Conservation (phyloP, 1,140 invertebrate genomes). For the Protaetia brevitarsis region DNA sequence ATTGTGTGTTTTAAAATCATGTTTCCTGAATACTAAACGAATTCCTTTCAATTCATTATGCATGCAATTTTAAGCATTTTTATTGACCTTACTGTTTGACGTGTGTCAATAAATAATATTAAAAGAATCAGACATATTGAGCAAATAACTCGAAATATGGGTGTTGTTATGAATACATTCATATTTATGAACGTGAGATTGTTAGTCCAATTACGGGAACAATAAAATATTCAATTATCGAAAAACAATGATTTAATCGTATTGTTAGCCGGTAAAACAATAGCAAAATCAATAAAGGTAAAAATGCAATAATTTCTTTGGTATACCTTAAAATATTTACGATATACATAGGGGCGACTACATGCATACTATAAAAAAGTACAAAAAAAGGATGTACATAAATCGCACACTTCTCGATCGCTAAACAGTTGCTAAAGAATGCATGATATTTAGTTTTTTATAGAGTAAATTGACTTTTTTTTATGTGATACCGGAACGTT, state of each 20-base stretch:
- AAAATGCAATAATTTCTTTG: too few relatives aligned
- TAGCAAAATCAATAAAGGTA: too few relatives aligned
- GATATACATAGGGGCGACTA: background rate
- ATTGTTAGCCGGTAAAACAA: too few relatives aligned
- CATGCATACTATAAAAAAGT: background rate
- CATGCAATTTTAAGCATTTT: background rate
- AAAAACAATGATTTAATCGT: too few relatives aligned
- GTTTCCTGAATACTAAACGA: conserved; percentile 3
- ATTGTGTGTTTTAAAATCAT: background rate
- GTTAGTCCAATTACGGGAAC: too few relatives aligned
- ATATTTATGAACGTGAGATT: too few relatives aligned
- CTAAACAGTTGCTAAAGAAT: background rate
- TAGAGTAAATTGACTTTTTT: background rate
- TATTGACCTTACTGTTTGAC: background rate
- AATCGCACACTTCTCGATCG: background rate
- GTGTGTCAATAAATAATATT: background rate
- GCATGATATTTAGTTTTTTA: conserved; percentile 8
- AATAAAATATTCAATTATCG: too few relatives aligned
- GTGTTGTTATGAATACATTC: too few relatives aligned
- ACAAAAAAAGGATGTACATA: background rate
- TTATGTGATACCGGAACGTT: background rate
- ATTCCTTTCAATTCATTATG: background rate
- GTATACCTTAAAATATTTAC: too few relatives aligned
- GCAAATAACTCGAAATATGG: too few relatives aligned
- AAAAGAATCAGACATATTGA: too few relatives aligned